These are phyloP conservation scores for Orthosia incerta DNA, from an alignment of 2,888 invertebrate species.

Conservation along the genomic window DNA sequence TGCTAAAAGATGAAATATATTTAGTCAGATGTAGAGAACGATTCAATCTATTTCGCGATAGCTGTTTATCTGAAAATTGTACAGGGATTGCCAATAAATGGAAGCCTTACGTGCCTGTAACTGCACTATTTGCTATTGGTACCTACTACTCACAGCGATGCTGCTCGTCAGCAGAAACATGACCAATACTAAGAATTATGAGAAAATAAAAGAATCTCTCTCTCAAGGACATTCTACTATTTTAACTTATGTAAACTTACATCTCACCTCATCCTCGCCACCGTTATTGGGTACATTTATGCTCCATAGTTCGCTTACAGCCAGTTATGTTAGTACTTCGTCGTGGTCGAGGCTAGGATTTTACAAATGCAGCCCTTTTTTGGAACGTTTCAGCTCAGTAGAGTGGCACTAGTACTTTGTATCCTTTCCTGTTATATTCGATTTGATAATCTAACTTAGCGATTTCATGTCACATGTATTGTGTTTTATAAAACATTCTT, in stretches of 20 bases:
- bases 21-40: too few species aligned
- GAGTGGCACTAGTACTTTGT: neutral
- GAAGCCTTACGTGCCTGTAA: neutral
- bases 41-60: too few species aligned
- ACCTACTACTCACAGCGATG: neutral
- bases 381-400: slow-evolving; percentile 14
- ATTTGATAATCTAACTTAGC: slow-evolving; percentile 7
- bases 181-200: neutral
- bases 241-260: slow-evolving; percentile 22
- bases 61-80: too few species aligned
- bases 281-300: slow-evolving; percentile 44
- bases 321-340: slow-evolving; percentile 35
- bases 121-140: neutral
- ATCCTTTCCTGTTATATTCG: neutral
- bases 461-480: neutral
- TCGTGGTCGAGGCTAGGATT: slow-evolving; percentile 14
- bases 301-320: slow-evolving; percentile 29
- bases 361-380: slow-evolving; percentile 36
- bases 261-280: slow-evolving; percentile 18
- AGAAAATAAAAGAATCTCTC: slow-evolving; percentile 7
- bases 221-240: neutral
- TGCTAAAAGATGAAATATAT: too few species aligned
- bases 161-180: neutral
- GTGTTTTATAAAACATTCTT: neutral
- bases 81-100: neutral